phyloP scores from a whole-genome alignment of 2,113 vertebrate genomes.

The Callochromis pleurospilus region DNA sequence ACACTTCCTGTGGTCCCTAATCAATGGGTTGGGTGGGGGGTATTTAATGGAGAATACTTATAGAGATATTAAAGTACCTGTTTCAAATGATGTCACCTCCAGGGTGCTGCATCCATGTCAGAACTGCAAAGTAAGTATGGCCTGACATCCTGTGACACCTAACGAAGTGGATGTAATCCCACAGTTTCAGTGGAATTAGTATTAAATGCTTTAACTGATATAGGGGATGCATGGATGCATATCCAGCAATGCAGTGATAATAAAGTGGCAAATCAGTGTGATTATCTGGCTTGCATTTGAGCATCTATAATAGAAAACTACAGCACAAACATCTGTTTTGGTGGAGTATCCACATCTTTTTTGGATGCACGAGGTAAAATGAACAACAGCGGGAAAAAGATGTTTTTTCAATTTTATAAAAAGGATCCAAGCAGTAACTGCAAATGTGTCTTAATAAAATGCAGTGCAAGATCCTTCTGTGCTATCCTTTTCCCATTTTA shows the following conservation, averaged over 20 bases:
- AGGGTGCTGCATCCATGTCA: neutral
- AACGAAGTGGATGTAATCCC: neutral
- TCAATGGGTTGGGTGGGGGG: neutral
- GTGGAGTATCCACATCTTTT: too few species aligned
- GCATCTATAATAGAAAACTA: neutral
- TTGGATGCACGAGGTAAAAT: neutral
- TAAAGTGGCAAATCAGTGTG: neutral
- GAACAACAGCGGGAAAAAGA: fast-evolving
- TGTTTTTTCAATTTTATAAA: neutral
- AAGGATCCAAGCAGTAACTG: neutral
- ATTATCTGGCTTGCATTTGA: neutral
- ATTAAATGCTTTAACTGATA: neutral
- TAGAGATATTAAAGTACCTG: neutral
- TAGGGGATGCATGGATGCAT: neutral
- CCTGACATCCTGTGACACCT: neutral
- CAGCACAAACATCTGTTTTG: neutral
- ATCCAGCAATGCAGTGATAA: neutral
- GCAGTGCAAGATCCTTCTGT: neutral
- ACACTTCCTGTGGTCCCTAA: neutral
- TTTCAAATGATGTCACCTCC: neutral
- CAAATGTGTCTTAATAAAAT: neutral
- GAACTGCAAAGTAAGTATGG: neutral
- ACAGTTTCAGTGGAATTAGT: neutral
- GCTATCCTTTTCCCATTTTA: neutral
- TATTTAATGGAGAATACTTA: neutral